Conservation (phyloP, 1,140 invertebrate genomes). For the Octopus sinensis region DNA sequence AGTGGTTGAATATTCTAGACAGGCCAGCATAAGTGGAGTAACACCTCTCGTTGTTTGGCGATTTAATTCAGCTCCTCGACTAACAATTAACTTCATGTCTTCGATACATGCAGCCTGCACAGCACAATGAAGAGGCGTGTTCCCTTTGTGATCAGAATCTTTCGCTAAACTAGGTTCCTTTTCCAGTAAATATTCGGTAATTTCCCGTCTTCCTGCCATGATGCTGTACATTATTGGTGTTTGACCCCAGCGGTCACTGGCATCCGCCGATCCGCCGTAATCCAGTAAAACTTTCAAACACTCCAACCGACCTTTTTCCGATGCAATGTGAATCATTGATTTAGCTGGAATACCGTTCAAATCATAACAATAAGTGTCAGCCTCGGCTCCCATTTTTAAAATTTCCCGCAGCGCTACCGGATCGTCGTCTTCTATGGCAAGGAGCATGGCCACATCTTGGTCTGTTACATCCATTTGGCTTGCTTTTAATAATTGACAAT, state of each 20-base stretch:
- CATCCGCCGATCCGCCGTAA: constrained; percentile 22
- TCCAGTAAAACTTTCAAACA: constrained; percentile 32
- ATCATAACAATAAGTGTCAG: constrained; percentile 38
- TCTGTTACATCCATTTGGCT: not conserved
- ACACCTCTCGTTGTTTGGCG: not conserved
- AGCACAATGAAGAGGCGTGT: constrained; percentile 29
- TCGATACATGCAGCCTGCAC: constrained; percentile 21
- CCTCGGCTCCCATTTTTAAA: constrained; percentile 31
- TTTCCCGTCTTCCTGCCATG: constrained; percentile 27
- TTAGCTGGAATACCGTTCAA: constrained; percentile 36
- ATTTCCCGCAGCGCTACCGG: constrained; percentile 25
- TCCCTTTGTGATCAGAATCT: constrained; percentile 30
- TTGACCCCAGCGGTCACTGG: constrained; percentile 35
- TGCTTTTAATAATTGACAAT: no score
- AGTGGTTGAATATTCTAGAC: constrained; percentile 15
- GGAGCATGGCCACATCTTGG: constrained; percentile 23
- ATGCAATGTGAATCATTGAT: constrained; percentile 40
- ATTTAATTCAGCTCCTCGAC: not conserved
- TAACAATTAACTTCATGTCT: constrained; percentile 22
- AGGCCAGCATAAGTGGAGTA: constrained; percentile 28
- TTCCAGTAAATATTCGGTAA: constrained; percentile 23
- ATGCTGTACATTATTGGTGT: constrained; percentile 35
- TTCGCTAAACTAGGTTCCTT: constrained; percentile 21
- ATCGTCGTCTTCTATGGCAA: constrained; percentile 32
- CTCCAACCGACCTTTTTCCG: constrained; percentile 35